Base-by-base conservation (phyloP, 1,140 invertebrate genomes). In the Bombus sibiricus region DNA sequence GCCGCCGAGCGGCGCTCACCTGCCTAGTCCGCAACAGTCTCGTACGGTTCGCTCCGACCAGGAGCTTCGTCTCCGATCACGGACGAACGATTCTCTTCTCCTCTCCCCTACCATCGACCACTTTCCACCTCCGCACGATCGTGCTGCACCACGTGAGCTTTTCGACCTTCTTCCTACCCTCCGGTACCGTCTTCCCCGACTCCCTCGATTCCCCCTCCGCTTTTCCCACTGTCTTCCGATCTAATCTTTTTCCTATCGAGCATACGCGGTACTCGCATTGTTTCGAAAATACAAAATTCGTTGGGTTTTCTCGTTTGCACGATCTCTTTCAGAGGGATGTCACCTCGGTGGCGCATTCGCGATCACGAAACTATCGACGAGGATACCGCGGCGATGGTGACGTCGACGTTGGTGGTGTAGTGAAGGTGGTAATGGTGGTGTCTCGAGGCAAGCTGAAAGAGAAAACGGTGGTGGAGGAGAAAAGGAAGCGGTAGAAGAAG, bases 1-100 rank as follows among this genome's bases (percentile, higher is more conserved):
- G 91, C 92, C 91, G 88, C 92, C 88, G 89, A 88, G 91, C 79
- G 92, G 92, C 92, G 92, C 92, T 92, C 90, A 91, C 91, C 91
- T 92, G 87, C 88, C 83, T 91, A 83, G 84, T 72, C 79, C 83
- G 88, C 88, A 90, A 90, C 89, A 90, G 89, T 90, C 89, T 90
- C 89, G 86, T 90, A 90, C 89, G 78, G 88, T 89, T 89, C 87
- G 87, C 76, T 89, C 87, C 37, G 87, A 81, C 89, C 86, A 88
- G 86, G 90, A 91, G 88, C 87, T 62, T 89, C 89, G 89, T 83
- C 72, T 74, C 66, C 85, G 89, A 90, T 89, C 89, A 82, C 88
- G 83, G 84, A 80, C 81, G 68, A 82, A 84, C 76, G 83, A 75
- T 66, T 85, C 76, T 85, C 85, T 71, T 75, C 83, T 84, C 84